phyloP scores from a whole-genome alignment of 2,113 vertebrate genomes.

The Phoenicopterus ruber region DNA sequence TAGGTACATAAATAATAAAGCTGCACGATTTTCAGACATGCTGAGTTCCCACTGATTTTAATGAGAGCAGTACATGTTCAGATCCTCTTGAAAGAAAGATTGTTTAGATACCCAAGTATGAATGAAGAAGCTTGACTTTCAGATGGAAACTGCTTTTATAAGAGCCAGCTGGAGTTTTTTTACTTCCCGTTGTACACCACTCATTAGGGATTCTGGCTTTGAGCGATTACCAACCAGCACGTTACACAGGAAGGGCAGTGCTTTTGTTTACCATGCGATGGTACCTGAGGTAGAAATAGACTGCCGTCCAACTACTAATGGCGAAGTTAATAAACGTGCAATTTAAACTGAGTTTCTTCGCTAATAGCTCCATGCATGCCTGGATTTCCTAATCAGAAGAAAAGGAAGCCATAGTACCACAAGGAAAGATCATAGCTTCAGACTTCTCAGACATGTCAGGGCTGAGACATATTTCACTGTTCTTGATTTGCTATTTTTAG shows the following conservation, averaged over 20 bases:
- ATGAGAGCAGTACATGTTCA: not conserved
- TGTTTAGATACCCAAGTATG: not conserved
- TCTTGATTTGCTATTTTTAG: not conserved
- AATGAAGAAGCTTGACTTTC: not conserved
- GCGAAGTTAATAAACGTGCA: not conserved
- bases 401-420: not conserved
- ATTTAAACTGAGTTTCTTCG: not conserved
- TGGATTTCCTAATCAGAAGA: not conserved
- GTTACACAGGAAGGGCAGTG: not conserved
- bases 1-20: conserved; percentile 4
- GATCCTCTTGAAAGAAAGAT: not conserved
- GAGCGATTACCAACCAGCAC: not conserved
- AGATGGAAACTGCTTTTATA: not conserved
- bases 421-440: not conserved
- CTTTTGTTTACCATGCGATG: not conserved
- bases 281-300: not conserved
- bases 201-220: not conserved
- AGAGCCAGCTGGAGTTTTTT: not conserved
- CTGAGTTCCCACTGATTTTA: conserved; percentile 6
- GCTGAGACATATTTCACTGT: not conserved
- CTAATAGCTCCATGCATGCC: rapidly evolving
- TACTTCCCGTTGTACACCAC: rapidly evolving
- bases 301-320: not conserved
- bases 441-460: not conserved
- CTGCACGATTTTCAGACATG: not conserved